Evolutionary conservation across 2,113 vertebrate species (phyloP), one percentile per base, ranked within the genome.

Genomic region (Pica pica): DNA sequence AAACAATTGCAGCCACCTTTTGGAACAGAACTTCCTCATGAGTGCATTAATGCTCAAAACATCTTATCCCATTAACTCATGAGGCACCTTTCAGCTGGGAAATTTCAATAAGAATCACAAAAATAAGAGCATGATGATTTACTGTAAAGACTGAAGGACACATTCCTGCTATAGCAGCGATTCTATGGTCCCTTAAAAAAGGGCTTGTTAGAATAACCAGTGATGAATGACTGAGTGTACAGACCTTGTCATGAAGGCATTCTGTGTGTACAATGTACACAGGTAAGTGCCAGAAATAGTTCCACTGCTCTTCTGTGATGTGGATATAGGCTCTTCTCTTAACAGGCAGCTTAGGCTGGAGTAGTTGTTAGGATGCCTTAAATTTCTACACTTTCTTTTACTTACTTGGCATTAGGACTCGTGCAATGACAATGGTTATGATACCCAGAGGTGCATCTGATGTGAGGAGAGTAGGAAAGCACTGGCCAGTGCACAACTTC

Each of bases 161-260:
- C 12, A 9, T n/a, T 69, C 0, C 1, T 52, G 46, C 41, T 69
- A 2, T 24, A 57, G 16, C 37, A 82, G 15, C 0, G 1, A 63
- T 76, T 77, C 26, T 44, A 3, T 14, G 27, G 37, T 35, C 31
- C 19, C 35, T 78, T 60, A 31, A 37, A 79, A 65, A 83, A 41
- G 11, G 31, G 22, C 1, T 13, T 59, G 17, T 57, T 81, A 7
- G 8, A 82, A 44, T 30, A 71, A 60, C 39, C 12, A 67, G 27
- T 26, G 61, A n/a, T n/a, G 49, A 53, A 56, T 41, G 13, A 30
- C 19, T 70, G 47, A 50, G 44, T 44, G 42, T 5, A 37, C 26
- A 71, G 47, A 65, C 16, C 15, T 75, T 69, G 67, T 56, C 10
- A 49, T 47, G 61, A 71, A 85, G 68, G 10, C 49, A 15, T 83